Base-by-base conservation (phyloP, 64 coral and sea anemone species). In the Actinia tenebrosa region DNA sequence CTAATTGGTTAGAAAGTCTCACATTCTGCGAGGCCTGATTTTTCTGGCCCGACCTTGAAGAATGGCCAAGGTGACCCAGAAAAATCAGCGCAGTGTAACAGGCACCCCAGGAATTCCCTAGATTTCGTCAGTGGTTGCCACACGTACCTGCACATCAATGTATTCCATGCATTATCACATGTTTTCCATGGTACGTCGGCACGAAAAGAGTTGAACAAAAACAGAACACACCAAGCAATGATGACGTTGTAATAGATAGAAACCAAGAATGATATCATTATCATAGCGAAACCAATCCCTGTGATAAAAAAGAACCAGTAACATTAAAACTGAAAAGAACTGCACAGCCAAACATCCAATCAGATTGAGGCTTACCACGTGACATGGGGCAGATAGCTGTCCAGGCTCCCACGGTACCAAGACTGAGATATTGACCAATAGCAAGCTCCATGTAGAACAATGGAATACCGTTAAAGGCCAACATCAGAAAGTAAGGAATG, bases 241-340 rank as follows among this genome's bases (percentile, higher is more conserved):
- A 94, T 88, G 56, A 94, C 50, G 23, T 94, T 90, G 20, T 94
- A 94, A 55, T 94, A 94, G 19, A 90, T 91, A 7, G 66, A 63
- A 53, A 90, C 88, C 50, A 94, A 61, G 25, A 94, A 84, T 14
- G 93, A 91, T 13, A 94, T 55, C 78, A 94, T 84, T 1, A 94
- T 91, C 88, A 87, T 87, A 0, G 85, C 93, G 50, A 94, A 87
- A 10, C 93, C 93, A 85, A 94, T 83, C 59, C 93, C 93, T 94
- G 64, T 16, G 23, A 23, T 37, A 45, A 7, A 81, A 50, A 50
- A 81, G 0, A 81, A 50, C 16, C 5, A 81, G 46, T 81, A 20
- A 58, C 1, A 16, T 58, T 8, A 50, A 2, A 50, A 50, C 53
- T 55, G 5, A 8, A 11, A 11, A 58, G 56, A 58, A 3, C 56